Base-by-base conservation (phyloP, 1,140 invertebrate species). In the Lerema accius region DNA sequence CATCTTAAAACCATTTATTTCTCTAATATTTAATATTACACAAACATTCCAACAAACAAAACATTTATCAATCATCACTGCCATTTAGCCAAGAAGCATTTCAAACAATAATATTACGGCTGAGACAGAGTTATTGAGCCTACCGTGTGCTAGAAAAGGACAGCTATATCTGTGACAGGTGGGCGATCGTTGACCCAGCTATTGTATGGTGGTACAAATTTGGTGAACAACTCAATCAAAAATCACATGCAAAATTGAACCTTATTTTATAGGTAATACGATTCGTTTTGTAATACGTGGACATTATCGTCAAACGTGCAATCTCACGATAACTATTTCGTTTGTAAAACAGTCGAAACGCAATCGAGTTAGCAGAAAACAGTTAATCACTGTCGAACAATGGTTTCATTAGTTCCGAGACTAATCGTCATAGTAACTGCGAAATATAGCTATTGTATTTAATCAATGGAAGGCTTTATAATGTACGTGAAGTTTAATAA, bases 141-240 rank as follows among this genome's bases (percentile, higher is more conserved):
- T 32, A n/a, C 11, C 37, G n/a, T 17, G 15, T 5, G 58, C 37
- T 53, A 61, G 50, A 71, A 42, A 6, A 39, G 46, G 61, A 61
- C 48, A 55, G 14, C 17, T 7, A 56, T 55, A 64, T 14, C 51
- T 61, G 43, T 64, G 60, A 64, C 64, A 66, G 68, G 63, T 70
- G 65, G 56, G 23, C 43, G 68, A 63, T 51, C 68, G 56, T 71
- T 71, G 64, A 71, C 60, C 64, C 61, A 10, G 32, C 56, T 26
- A 68, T 63, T 68, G 55, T 68, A 55, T 59, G 58, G 48, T 42
- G 55, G 35, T 39, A 59, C 51, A 32, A 62, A 63, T 67, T 67
- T 63, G 39, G 65, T 63, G 43, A 62, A 63, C 48, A 63, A 68
- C 40, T 50, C 40, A 67, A 65, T 71, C 46, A 39, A 19, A 50